Percentiles rank a stretch among this genome's conserved stretches.
Evolutionary conservation across 2,113 vertebrate genomes (phyloP).

Genomic region (Dromiciops gliroides): DNA sequence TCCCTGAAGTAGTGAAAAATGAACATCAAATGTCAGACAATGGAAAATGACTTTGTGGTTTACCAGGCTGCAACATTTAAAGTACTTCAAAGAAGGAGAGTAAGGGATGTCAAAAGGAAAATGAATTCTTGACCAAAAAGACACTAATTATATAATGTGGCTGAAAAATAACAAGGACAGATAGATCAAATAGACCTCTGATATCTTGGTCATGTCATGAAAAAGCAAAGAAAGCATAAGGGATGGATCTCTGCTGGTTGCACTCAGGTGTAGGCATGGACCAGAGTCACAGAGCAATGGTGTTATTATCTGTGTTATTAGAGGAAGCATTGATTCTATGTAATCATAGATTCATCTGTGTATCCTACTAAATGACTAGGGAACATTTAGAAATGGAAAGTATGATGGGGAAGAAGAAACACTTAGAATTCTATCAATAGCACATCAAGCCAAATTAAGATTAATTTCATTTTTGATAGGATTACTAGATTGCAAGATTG

Average conservation of each 20-base stretch:
- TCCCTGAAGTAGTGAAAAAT: neutral
- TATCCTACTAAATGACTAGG: neutral
- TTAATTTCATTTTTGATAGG: neutral
- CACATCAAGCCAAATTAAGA: neutral
- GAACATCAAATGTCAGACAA: neutral
- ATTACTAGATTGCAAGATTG: neutral
- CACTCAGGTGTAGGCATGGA: neutral
- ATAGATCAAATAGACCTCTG: neutral
- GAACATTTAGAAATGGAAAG: neutral
- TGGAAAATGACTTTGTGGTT: too few species aligned
- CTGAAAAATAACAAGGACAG: neutral
- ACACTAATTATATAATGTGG: neutral
- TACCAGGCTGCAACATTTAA: neutral
- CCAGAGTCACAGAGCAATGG: neutral
- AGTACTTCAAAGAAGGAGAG: neutral
- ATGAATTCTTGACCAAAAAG: neutral
- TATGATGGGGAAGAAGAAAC: neutral
- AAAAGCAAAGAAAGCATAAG: neutral
- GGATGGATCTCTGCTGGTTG: neutral
- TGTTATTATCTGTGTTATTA: neutral
- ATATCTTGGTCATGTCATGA: accelerated
- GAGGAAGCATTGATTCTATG: neutral
- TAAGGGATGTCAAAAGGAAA: neutral
- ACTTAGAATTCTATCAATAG: neutral
- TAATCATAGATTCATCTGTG: neutral